A percentile compares a stretch with the other conserved stretches of the same genome.
These are phyloP conservation scores for Epinephelus fuscoguttatus DNA, from an alignment of 2,113 vertebrate species.

Conservation along the genomic window DNA sequence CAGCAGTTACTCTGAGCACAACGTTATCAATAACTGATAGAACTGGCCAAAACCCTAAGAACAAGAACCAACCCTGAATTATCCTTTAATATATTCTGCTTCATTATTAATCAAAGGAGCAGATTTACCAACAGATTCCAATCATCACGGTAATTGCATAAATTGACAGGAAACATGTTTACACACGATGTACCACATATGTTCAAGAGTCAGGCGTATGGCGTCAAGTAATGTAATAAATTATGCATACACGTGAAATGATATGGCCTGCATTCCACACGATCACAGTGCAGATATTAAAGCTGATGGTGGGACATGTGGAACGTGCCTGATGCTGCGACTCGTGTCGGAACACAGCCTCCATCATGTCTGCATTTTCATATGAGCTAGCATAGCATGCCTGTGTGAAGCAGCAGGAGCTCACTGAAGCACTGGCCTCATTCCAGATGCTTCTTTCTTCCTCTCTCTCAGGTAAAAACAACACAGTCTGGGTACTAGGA, in stretches of 20 bases:
- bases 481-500: constrained; percentile 21
- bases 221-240: constrained; percentile 9
- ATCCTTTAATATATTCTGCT: constrained; percentile 15
- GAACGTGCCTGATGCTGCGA: constrained; percentile 35
- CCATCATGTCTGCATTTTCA: constrained; percentile 20
- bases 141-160: neutral
- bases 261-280: constrained; percentile 49
- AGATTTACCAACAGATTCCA: constrained; percentile 13
- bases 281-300: constrained; percentile 22
- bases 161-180: constrained; percentile 25
- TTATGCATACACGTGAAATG: constrained; percentile 51
- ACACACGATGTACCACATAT: constrained; percentile 38
- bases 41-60: neutral
- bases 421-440: constrained; percentile 53
- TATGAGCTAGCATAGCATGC: constrained; percentile 4
- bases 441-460: constrained; percentile 54
- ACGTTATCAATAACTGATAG: neutral
- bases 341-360: constrained; percentile 18
- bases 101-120: constrained; percentile 30
- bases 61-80: neutral
- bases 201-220: neutral
- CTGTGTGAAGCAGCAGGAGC: constrained; percentile 46
- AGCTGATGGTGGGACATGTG: constrained; percentile 22
- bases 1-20: constrained; percentile 12
- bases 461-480: constrained; percentile 62